Evolutionary conservation across 2,797 vertebrate genomes (phyloP), one percentile per base, ranked within the genome.

Genomic region (Argya squamiceps): DNA sequence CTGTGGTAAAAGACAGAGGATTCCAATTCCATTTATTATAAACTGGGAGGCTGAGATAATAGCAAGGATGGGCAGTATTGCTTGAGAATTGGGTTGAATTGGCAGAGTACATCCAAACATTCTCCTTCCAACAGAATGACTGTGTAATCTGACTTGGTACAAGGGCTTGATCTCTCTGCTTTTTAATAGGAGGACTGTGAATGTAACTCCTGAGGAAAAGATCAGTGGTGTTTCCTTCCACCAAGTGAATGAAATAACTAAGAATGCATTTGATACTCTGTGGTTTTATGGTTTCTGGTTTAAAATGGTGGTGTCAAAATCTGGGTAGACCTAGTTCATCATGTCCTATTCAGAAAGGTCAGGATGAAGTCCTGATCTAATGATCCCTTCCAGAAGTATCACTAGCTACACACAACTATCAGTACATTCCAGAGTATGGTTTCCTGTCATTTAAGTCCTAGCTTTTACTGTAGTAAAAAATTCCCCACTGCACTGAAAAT

Each of bases 1-100:
- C 81, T 90, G 52, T 91, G 47, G 89, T 80, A 81, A 88, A 97
- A 94, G 76, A 96, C 83, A 95, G 88, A 94, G 55, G 43, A 95
- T 84, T 97, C 92, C 82, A 91, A 68, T 91, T 90, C 86, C 74
- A 65, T 73, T 94, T 95, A 75, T 83, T 89, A 86, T 47, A 71
- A 86, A 92, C n/a, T 79, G 49, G 26, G 30, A 83, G 39, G n/a
- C 50, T 73, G 80, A 90, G 62, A 52, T 84, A 88, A 77, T 87
- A 92, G 63, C 56, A 87, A 87, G 44, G 67, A 96, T 67, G 44
- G 44, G 58, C 11, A 78, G 14, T 67, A 77, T 60, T 83, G 75
- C 78, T 77, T 90, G 41, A 96, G 83, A 94, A 89, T 39, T 81
- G 70, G 27, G 81, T 65, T 94, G 85, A 85, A 76, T 87, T 75